Conservation (phyloP, 2,113 vertebrate genomes). For the Plecotus auritus region DNA sequence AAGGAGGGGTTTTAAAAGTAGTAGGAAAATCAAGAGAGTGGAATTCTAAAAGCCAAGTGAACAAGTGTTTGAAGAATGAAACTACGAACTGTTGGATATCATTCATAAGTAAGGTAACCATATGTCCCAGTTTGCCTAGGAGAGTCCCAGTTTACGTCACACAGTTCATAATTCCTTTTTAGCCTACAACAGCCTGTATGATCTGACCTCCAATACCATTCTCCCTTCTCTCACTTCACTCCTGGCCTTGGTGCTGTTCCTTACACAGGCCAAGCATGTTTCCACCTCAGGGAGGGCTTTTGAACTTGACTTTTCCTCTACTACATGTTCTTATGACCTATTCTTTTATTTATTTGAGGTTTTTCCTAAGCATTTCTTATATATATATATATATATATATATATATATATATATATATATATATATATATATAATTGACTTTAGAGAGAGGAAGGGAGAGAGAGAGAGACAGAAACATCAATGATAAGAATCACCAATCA, state of each 20-base stretch:
- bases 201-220: not conserved
- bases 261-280: not conserved
- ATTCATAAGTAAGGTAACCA: not conserved
- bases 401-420: no score
- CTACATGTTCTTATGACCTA: not conserved
- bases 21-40: not conserved
- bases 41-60: not conserved
- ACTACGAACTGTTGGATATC: not conserved
- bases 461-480: no score
- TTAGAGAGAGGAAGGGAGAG: no score
- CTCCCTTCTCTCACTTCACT: not conserved
- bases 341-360: not conserved
- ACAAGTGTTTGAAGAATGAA: not conserved
- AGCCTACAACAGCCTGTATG: not conserved
- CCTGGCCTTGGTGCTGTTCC: not conserved
- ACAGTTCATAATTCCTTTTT: not conserved
- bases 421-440: no score
- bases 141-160: no score
- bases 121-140: not conserved
- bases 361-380: not conserved
- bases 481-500: no score
- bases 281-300: not conserved
- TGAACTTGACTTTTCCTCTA: not conserved
- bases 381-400: no score
- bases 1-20: not conserved